Percentiles rank a stretch among this genome's conserved stretches.
Evolutionary conservation across 2,888 invertebrate genomes (phyloP).

Genomic region (Erebia epiphron): DNA sequence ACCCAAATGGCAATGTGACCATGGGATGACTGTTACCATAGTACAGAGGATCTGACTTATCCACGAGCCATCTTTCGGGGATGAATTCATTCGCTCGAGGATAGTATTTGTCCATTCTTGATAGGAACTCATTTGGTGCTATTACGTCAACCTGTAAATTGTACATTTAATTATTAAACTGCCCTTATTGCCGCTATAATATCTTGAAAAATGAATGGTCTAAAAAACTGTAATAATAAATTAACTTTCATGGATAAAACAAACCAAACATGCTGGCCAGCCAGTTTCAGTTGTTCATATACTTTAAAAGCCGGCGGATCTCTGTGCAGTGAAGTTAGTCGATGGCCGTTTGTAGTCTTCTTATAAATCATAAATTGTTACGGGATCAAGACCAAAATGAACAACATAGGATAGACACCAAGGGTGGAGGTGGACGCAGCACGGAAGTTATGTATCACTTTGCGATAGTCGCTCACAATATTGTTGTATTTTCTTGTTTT

Average conservation of each 20-base stretch:
- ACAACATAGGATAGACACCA: neutral
- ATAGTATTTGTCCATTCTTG: constrained; percentile 80
- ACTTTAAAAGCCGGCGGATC: too few species aligned
- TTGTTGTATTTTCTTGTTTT: neutral
- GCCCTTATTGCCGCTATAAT: neutral
- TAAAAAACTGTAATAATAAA: neutral
- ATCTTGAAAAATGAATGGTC: neutral
- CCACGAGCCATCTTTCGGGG: constrained; percentile 87
- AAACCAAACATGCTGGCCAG: neutral
- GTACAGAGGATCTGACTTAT: constrained; percentile 68
- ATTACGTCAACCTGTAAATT: constrained; percentile 86
- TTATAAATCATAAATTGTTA: neutral
- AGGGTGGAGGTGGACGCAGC: neutral
- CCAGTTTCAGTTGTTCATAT: too few species aligned
- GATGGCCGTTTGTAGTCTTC: neutral
- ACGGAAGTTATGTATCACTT: too few species aligned
- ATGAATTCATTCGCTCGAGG: constrained; percentile 80
- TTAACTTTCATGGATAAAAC: neutral
- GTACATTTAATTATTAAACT: neutral
- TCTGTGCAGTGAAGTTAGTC: too few species aligned
- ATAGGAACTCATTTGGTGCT: constrained; percentile 88
- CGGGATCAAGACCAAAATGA: neutral
- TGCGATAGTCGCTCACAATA: too few species aligned
- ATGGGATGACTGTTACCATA: constrained; percentile 82
- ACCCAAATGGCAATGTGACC: constrained; percentile 86